A percentile compares a stretch with the other conserved stretches of the same genome.
phyloP scores from a whole-genome alignment of 2,797 vertebrate genomes.

The Sylvia borin region DNA sequence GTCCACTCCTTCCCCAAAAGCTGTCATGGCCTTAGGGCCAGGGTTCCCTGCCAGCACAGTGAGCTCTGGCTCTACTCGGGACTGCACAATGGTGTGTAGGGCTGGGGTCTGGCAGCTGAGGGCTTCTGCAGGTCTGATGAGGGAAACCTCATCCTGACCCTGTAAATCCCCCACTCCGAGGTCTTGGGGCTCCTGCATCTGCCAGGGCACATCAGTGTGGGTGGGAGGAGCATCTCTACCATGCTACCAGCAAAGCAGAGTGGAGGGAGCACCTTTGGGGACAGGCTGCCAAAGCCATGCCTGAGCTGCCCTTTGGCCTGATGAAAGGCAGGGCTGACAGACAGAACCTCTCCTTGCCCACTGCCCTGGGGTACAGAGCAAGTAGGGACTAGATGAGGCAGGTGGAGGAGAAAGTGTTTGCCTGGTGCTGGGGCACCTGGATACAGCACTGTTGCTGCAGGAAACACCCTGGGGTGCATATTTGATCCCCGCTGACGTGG shows the following conservation, averaged over 20 bases:
- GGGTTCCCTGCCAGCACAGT: fast-evolving
- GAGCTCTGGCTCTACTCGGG: background rate
- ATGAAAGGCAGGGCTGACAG: background rate
- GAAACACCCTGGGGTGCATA: background rate
- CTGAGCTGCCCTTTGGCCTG: background rate
- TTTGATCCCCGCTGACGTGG: background rate
- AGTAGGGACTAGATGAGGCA: background rate
- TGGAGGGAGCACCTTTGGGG: background rate
- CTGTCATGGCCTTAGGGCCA: fast-evolving
- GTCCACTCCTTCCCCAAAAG: background rate
- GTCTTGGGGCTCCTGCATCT: fast-evolving
- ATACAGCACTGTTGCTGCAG: background rate
- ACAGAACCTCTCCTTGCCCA: background rate
- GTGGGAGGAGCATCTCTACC: background rate
- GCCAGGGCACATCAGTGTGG: background rate
- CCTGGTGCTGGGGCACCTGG: background rate
- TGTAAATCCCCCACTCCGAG: fast-evolving
- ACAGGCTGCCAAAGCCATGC: background rate
- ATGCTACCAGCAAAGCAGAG: background rate
- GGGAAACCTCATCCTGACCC: background rate
- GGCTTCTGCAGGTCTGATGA: background rate
- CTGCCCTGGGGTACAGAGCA: background rate
- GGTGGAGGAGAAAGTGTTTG: background rate
- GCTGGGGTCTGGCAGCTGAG: background rate
- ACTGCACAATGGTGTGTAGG: background rate